Evolutionary conservation across 2,113 vertebrate genomes (phyloP).

Genomic region (Megalops atlanticus): DNA sequence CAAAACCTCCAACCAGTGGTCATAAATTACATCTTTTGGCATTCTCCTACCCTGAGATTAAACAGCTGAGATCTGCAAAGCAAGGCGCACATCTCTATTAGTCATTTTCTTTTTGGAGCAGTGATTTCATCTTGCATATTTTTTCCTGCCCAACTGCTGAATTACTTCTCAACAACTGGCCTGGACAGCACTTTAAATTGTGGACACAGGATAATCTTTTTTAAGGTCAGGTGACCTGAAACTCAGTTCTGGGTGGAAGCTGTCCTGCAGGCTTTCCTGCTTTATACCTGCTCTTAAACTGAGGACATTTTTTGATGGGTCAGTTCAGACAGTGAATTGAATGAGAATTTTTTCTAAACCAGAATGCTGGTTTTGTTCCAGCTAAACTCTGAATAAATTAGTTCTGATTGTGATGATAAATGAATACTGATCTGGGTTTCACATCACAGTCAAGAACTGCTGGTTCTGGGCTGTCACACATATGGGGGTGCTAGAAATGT

Average conservation of each 20-base stretch:
- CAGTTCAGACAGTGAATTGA: no score
- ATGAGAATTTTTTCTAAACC: no score
- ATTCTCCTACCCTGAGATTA: not conserved
- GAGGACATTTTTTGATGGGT: no score
- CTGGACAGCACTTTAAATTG: no score
- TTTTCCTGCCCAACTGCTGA: not conserved
- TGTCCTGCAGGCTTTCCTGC: no score
- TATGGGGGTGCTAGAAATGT: not conserved
- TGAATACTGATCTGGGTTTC: not conserved
- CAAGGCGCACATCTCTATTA: not conserved
- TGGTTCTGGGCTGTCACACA: not conserved
- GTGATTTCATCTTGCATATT: not conserved
- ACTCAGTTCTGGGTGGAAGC: no score
- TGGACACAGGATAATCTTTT: no score
- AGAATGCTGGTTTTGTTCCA: not conserved
- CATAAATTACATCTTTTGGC: not conserved
- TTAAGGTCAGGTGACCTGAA: no score
- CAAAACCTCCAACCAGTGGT: not conserved
- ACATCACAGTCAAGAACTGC: not conserved
- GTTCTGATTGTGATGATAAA: not conserved
- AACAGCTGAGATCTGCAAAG: not conserved
- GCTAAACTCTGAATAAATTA: not conserved
- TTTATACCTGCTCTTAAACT: no score
- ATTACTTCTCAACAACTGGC: no score
- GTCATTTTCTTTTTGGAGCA: not conserved